Evolutionary conservation across 2,888 invertebrate genomes (phyloP), one percentile per base, ranked within the genome.

Genomic region (Cheilosia variabilis): DNA sequence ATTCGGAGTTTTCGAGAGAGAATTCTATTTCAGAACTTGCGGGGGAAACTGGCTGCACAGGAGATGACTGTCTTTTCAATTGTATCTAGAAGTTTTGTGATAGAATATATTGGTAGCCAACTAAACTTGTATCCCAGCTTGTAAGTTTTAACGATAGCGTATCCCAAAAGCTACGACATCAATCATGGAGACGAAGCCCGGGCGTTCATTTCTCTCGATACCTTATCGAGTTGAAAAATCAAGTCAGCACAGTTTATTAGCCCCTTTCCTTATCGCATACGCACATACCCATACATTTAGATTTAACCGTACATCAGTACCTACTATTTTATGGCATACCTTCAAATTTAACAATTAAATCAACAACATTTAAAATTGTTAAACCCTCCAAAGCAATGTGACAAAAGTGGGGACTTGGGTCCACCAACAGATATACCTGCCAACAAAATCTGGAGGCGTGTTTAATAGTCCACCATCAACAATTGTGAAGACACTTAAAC

Each of bases 401-500:
- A 82, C 77, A 66, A 60, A 45, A 52, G 52, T 50, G 62, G 58
- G 60, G 37, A 31, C 22, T n/a, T 6, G 4, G 2, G 47, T 24
- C 37, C 60, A n/a, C 37, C 37, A 13, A 37, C 10, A 37, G 3
- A 37, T 37, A 37, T 19, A 63, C 52, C 52, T 31, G 9, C 31
- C 31, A 31, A 31, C 31, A 80, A n/a, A 37, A 71, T 66, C 75
- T 71, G 75, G 57, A 80, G 84, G 84, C 84, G 80, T 84, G 75
- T 84, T 84, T 84, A 79, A 84, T 84, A 31, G 80, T 71, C 75
- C 75, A 62, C 71, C 80, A 76, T 76, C 82, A 82, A 71, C 82
- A 82, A 84, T 84, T 80, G 83, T 79, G 73, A 73, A 83, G 79
- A 79, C 69, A 83, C 79, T 83, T 73, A 73, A 80, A 53, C 19